Percentiles rank a stretch among this genome's conserved stretches.
Conservation (phyloP, 2,113 vertebrate genomes). For the Caracal caracal region DNA sequence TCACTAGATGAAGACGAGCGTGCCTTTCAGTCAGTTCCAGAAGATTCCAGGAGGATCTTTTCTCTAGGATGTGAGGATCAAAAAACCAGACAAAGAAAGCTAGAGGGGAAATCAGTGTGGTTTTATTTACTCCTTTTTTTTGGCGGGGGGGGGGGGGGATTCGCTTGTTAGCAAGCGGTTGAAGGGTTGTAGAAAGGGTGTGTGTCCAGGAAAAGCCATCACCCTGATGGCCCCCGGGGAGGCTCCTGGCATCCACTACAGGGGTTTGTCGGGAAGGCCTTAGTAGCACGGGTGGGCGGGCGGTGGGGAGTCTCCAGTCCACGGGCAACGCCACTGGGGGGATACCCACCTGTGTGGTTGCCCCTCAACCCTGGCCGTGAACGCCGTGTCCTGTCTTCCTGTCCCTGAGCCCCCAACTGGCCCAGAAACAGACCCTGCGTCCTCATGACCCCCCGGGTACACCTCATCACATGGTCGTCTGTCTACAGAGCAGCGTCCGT, state of each 20-base stretch:
- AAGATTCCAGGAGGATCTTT: neutral
- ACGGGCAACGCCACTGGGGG: neutral
- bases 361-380: neutral
- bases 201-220: neutral
- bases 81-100: neutral
- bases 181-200: neutral
- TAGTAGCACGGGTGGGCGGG: neutral
- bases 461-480: neutral
- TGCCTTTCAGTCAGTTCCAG: neutral
- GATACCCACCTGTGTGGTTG: no score
- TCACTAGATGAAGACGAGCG: neutral
- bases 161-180: neutral
- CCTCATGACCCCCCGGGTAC: rapidly evolving
- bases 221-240: neutral
- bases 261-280: neutral
- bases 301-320: neutral
- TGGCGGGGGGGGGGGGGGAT: rapidly evolving
- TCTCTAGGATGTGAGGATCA: neutral
- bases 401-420: rapidly evolving
- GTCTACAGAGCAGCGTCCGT: neutral
- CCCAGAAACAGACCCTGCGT: neutral
- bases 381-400: neutral
- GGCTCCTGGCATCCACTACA: neutral
- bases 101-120: neutral
- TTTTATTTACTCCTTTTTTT: neutral